These are phyloP conservation scores for Alcis repandata DNA, from an alignment of 2,888 invertebrate species.

Conservation along the genomic window DNA sequence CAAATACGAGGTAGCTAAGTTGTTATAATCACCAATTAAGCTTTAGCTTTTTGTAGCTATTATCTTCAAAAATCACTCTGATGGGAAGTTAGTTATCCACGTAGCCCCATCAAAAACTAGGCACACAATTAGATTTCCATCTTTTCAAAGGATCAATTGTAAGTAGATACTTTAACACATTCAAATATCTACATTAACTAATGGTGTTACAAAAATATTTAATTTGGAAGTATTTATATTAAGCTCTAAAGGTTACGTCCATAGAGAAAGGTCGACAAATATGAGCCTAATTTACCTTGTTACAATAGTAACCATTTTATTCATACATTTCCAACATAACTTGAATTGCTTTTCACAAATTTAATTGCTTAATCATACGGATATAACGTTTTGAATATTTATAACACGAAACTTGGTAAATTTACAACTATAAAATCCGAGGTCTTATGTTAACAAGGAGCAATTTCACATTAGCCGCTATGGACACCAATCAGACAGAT, in stretches of 20 bases:
- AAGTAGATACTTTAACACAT: background rate
- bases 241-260: constrained; percentile 2
- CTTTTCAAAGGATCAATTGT: too few relatives aligned
- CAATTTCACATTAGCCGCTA: too few relatives aligned
- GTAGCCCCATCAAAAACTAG: background rate
- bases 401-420: background rate
- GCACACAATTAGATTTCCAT: background rate
- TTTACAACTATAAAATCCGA: background rate
- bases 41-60: too few relatives aligned
- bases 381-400: background rate
- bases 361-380: background rate
- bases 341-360: background rate
- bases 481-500: too few relatives aligned
- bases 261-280: constrained; percentile 13
- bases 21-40: too few relatives aligned
- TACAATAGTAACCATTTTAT: background rate
- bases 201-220: constrained; percentile 1
- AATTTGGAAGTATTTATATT: constrained; percentile 5
- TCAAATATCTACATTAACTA: background rate
- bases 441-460: background rate
- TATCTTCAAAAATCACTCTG: background rate
- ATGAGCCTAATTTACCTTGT: constrained; percentile 7
- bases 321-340: background rate
- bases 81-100: background rate
- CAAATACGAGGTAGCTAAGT: too few relatives aligned